Evolutionary conservation across 2,888 invertebrate genomes (phyloP), one percentile per base, ranked within the genome.

Genomic region (Drosophila kokeensis): DNA sequence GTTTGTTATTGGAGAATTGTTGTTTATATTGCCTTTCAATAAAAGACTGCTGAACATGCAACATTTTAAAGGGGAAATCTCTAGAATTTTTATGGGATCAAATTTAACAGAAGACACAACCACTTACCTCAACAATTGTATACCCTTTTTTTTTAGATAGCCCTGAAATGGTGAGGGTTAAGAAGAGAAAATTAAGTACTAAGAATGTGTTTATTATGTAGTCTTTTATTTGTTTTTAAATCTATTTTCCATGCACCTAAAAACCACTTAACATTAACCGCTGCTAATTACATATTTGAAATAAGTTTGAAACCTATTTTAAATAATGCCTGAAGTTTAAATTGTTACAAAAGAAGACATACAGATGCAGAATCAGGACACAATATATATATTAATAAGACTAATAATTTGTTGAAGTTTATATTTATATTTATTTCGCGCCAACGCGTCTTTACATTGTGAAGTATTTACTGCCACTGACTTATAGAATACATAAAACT

Each of bases 1-100:
- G 50, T 34, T 68, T 61, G 54, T 40, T 61, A 70, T 70, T 42
- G 40, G 49, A 70, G 42, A 30, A 40, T 70, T 55, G 21, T 29
- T 34, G 40, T 60, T 54, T 40, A 24, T 40, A 48, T 50, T 34
- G 50, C 38, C n/a, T 29, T 15, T 24, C 11, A 66, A 21, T 21
- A 32, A 66, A 36, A 50, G 24, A 36, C n/a, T n/a, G n/a, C n/a
- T n/a, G n/a, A n/a, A n/a, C 4, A 29, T 27, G 53, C 53, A 45
- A 13, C 7, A 52, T 36, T 34, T 34, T 1, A 15, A 53, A 53
- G 13, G 8, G 6, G 24, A 53, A 61, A 38, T n/a, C 24, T 32
- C n/a, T 40, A n/a, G 32, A 32, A 8, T 34, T 42, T 42, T 24
- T 24, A 15, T 36, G 36, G 34, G 21, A 68, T 42, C 40, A 29